A percentile compares a stretch with the other conserved stretches of the same genome.
Conservation (phyloP, 2,888 invertebrate genomes). For the Rotaria sp. region DNA sequence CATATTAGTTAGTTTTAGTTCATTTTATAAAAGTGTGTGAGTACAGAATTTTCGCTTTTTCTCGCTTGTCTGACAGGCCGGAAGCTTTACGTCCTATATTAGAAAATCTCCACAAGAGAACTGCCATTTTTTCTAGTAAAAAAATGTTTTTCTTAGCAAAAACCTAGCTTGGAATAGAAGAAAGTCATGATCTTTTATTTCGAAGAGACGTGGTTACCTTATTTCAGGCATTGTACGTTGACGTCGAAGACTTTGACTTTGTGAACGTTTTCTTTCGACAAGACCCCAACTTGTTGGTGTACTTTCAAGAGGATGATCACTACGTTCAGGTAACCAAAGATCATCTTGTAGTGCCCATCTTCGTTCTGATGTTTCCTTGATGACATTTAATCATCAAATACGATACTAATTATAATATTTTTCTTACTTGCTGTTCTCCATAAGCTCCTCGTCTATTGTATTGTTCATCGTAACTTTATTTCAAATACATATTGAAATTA, state of each 20-base stretch:
- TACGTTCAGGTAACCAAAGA: conserved; percentile 38
- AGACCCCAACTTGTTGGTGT: conserved; percentile 39
- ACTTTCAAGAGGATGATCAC: conserved; percentile 34
- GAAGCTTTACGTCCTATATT: no score
- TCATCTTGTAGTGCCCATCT: conserved; percentile 32
- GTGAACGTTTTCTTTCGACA: conserved; percentile 5
- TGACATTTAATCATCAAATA: no score
- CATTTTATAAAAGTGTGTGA: no score
- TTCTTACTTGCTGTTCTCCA: not conserved
- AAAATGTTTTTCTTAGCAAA: no score
- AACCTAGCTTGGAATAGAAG: no score
- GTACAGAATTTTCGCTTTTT: no score
- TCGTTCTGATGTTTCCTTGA: not conserved
- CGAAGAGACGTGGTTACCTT: no score
- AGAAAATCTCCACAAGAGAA: no score
- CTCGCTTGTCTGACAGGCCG: no score
- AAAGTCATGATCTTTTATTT: no score
- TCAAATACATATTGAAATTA: not conserved
- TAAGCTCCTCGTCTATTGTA: conserved; percentile 31
- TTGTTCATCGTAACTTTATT: conserved; percentile 36
- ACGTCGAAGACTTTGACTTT: not conserved
- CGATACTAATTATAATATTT: not conserved
- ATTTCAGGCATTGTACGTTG: not conserved
- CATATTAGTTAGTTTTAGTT: no score
- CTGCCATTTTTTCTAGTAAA: no score